phyloP scores from a whole-genome alignment of 2,113 vertebrate species.

The Tyto alba region DNA sequence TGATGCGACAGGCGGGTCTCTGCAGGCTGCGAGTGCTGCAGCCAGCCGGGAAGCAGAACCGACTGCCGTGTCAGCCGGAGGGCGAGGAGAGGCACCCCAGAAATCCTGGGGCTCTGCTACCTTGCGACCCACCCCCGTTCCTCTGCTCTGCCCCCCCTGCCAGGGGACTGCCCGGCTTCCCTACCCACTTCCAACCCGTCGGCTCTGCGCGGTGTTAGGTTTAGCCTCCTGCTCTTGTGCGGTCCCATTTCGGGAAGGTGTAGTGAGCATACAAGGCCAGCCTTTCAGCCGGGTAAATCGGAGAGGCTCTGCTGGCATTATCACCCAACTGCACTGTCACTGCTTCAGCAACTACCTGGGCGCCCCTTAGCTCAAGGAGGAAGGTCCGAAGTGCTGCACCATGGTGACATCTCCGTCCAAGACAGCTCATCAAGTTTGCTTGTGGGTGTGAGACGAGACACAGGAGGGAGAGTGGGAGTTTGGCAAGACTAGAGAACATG shows the following conservation, averaged over 20 bases:
- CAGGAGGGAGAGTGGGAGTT: neutral
- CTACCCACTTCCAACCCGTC: neutral
- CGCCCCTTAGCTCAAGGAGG: neutral
- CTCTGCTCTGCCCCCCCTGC: neutral
- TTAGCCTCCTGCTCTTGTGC: neutral
- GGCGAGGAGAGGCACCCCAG: neutral
- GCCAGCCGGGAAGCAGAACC: neutral
- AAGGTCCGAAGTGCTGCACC: neutral
- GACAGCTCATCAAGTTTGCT: neutral
- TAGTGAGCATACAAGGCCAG: fast-evolving
- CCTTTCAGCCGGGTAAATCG: no score
- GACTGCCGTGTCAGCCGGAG: neutral
- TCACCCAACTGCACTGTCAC: neutral
- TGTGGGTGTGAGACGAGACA: neutral
- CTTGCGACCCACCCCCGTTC: fast-evolving
- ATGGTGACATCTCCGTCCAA: fast-evolving
- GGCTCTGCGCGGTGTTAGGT: fast-evolving
- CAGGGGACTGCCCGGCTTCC: neutral
- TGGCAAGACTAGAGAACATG: fast-evolving
- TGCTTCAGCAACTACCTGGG: neutral
- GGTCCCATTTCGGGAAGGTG: neutral
- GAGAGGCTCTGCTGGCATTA: neutral
- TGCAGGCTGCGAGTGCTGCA: neutral
- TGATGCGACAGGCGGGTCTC: neutral
- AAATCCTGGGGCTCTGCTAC: neutral